phyloP scores from a whole-genome alignment of 1,140 invertebrate genomes.

The Gonioctena quinquepunctata region DNA sequence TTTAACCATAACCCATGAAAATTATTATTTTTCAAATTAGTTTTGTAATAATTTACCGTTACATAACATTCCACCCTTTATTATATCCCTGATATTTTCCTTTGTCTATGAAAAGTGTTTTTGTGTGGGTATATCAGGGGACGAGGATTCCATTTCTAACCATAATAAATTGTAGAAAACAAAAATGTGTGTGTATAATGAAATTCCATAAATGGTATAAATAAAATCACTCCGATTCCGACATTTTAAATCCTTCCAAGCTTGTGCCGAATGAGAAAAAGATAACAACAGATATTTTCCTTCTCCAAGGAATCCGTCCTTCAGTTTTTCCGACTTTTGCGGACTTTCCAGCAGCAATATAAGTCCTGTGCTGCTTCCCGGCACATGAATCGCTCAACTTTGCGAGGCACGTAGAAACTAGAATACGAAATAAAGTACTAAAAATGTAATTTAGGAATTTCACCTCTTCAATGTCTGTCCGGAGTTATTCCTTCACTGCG shows the following conservation, averaged over 20 bases:
- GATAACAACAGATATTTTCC: background rate
- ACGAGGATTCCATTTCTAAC: too few relatives aligned
- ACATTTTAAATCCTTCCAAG: background rate
- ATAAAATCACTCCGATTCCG: background rate
- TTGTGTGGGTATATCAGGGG: too few relatives aligned
- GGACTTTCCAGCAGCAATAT: background rate
- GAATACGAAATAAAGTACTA: background rate
- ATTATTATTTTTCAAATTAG: too few relatives aligned
- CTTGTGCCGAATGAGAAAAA: background rate
- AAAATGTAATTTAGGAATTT: background rate
- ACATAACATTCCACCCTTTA: too few relatives aligned
- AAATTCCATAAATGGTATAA: background rate
- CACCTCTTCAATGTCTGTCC: background rate
- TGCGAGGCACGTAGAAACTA: background rate
- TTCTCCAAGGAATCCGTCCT: background rate
- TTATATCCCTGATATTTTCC: too few relatives aligned
- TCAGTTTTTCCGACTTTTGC: background rate
- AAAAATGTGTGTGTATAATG: too few relatives aligned
- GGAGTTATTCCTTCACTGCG: background rate
- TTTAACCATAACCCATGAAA: too few relatives aligned
- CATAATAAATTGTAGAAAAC: too few relatives aligned
- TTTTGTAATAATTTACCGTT: too few relatives aligned
- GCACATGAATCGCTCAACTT: conserved; percentile 1
- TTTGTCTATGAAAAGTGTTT: too few relatives aligned
- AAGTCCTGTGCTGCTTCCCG: background rate